These are phyloP conservation scores for Trimorus sp. DNA, from an alignment of 2,888 invertebrate genomes.

Conservation along the genomic window DNA sequence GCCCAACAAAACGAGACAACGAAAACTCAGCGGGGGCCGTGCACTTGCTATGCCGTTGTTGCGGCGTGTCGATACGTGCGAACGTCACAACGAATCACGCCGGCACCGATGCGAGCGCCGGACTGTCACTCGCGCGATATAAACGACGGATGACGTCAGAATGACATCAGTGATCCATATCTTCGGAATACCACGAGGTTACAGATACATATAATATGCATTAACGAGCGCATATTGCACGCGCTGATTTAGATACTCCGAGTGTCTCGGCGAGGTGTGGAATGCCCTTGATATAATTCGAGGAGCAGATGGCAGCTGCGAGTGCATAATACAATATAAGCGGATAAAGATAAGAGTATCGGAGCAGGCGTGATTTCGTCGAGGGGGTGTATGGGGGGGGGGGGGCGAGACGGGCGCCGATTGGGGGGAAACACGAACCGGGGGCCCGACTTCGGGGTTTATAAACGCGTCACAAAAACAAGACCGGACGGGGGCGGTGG, in stretches of 20 bases:
- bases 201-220: conserved; percentile 66
- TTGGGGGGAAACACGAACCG: conserved; percentile 29
- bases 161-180: conserved; percentile 81
- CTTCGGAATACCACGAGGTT: conserved; percentile 71
- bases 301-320: conserved; percentile 68
- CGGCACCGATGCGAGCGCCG: conserved; percentile 73
- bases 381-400: conserved; percentile 29
- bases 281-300: conserved; percentile 71
- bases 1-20: too few species aligned
- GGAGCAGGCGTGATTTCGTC: conserved; percentile 19
- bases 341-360: conserved; percentile 59
- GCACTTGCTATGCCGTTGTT: conserved; percentile 70
- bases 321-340: conserved; percentile 68
- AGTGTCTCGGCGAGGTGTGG: conserved; percentile 64
- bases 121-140: conserved; percentile 79
- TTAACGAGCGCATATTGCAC: conserved; percentile 60
- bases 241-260: conserved; percentile 62
- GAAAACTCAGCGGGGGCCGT: not conserved
- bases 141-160: conserved; percentile 79
- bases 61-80: conserved; percentile 55
- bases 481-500: too few species aligned
- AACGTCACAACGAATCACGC: conserved; percentile 75
- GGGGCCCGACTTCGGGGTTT: conserved; percentile 55
- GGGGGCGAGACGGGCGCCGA: conserved; percentile 18
- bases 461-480: too few species aligned